A percentile compares a stretch with the other conserved stretches of the same genome.
phyloP scores from a whole-genome alignment of 2,888 invertebrate genomes.

The Celastrina argiolus region DNA sequence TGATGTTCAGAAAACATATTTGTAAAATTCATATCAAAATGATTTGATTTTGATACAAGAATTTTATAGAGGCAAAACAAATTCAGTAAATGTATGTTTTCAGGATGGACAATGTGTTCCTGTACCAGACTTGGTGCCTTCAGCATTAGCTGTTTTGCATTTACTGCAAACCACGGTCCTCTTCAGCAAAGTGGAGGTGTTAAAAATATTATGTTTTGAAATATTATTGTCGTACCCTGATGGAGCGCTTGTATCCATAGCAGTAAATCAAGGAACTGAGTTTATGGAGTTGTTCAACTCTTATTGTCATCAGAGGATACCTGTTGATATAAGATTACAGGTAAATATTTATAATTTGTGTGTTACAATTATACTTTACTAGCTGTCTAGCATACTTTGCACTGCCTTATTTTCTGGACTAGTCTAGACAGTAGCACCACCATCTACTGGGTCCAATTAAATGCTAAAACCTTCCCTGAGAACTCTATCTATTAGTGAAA shows the following conservation, averaged over 20 bases:
- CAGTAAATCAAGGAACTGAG: slow-evolving; percentile 37
- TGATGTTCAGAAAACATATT: too few species aligned
- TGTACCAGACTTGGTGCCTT: slow-evolving; percentile 42
- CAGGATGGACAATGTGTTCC: slow-evolving; percentile 26
- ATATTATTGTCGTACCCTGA: slow-evolving; percentile 50
- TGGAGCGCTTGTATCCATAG: slow-evolving; percentile 39
- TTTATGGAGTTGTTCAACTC: slow-evolving; percentile 44
- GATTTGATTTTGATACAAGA: too few species aligned
- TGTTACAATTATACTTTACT: too few species aligned
- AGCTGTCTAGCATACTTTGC: too few species aligned
- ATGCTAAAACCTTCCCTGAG: too few species aligned
- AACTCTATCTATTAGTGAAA: too few species aligned
- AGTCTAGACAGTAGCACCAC: too few species aligned
- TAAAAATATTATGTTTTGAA: slow-evolving; percentile 47
- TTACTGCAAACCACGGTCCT: slow-evolving; percentile 43
- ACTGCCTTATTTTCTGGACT: too few species aligned
- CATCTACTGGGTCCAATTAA: too few species aligned
- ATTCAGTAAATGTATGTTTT: background rate
- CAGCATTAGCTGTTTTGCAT: slow-evolving; percentile 46
- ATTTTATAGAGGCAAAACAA: too few species aligned
- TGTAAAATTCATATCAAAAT: too few species aligned
- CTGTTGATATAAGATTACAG: slow-evolving; percentile 39
- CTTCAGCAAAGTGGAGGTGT: slow-evolving; percentile 38
- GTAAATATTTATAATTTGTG: slow-evolving; percentile 39
- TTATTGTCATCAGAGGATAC: slow-evolving; percentile 40